Conservation (phyloP, 2,113 vertebrate genomes). For the Micronisus gabar region DNA sequence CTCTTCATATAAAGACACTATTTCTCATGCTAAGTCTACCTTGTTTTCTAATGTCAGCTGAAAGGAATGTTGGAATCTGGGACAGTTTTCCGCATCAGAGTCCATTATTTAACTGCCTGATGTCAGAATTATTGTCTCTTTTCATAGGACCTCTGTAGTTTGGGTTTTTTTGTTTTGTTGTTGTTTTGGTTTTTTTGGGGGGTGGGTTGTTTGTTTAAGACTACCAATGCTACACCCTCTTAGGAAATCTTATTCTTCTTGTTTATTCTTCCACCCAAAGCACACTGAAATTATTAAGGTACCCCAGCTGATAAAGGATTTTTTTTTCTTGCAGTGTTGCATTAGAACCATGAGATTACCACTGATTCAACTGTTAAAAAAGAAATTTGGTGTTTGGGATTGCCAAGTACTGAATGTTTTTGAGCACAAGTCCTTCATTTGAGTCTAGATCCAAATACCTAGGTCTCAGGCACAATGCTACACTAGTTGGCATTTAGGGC, state of each 20-base stretch:
- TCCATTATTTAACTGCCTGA: not conserved
- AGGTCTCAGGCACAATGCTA: not conserved
- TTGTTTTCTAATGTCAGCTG: conserved; percentile 32
- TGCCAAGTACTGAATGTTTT: not conserved
- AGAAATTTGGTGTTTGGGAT: not conserved
- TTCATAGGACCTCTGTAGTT: not conserved
- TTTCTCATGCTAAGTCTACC: conserved; percentile 43
- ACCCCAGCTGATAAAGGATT: not conserved
- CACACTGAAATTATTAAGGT: not conserved
- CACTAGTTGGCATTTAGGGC: not conserved
- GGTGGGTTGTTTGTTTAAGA: not conserved
- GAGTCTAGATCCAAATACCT: not conserved
- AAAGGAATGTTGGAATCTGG: conserved; percentile 6
- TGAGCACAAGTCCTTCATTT: not conserved
- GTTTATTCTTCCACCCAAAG: not conserved
- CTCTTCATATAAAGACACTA: conserved; percentile 50
- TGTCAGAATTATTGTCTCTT: not conserved
- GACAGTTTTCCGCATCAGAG: not conserved
- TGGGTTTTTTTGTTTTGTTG: not conserved
- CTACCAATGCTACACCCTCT: not conserved
- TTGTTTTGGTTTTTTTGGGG: not conserved
- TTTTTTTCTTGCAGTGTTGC: not conserved
- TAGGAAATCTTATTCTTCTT: not conserved
- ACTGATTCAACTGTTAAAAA: not conserved
- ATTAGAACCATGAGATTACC: not conserved